These are phyloP conservation scores for Neotoma lepida DNA, from an alignment of 2,113 vertebrate species.

Conservation along the genomic window DNA sequence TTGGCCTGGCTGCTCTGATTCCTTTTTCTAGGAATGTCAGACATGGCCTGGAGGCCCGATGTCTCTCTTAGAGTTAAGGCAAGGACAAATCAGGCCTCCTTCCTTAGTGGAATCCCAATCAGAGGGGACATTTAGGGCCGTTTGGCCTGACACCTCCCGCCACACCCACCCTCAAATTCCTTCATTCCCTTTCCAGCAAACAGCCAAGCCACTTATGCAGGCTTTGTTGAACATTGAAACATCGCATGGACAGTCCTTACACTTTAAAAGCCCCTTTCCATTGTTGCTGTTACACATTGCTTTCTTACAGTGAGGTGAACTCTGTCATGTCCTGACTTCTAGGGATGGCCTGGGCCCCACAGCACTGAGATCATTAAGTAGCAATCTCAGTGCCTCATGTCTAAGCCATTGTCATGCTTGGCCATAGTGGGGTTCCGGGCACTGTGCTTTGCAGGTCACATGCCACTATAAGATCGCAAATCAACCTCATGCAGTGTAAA, in stretches of 20 bases:
- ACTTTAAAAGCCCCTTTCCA: background rate
- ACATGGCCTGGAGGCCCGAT: background rate
- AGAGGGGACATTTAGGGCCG: no score
- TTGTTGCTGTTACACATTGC: accelerated
- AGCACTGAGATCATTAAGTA: no score
- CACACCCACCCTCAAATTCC: background rate
- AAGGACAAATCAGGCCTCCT: background rate
- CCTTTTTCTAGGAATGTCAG: no score
- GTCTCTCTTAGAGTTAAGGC: background rate
- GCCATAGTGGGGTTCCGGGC: background rate
- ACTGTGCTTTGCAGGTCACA: background rate
- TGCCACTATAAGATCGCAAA: background rate
- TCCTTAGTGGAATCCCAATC: background rate
- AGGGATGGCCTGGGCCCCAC: background rate
- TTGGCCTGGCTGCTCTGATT: background rate
- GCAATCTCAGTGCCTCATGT: background rate
- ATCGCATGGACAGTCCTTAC: background rate
- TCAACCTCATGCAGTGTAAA: no score
- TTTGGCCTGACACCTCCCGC: background rate
- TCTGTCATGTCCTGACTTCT: background rate
- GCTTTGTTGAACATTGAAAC: background rate
- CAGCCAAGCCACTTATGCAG: background rate
- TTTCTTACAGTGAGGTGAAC: background rate
- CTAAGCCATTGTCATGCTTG: background rate
- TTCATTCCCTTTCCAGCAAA: background rate